Evolutionary conservation across 2,888 invertebrate genomes (phyloP).

Genomic region (Tinea semifulvella): DNA sequence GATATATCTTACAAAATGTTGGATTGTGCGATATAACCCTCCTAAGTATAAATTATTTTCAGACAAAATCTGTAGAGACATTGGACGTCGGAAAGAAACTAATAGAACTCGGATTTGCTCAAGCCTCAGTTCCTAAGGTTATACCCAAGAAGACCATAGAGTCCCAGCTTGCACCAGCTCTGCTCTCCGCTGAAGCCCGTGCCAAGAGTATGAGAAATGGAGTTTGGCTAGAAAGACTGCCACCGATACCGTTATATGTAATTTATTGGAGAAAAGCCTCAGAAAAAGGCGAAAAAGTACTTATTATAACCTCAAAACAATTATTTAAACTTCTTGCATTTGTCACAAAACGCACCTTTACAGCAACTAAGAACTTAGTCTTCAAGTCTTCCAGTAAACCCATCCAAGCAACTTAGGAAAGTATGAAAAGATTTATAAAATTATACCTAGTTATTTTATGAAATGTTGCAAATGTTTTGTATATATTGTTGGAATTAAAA

Average conservation of each 20-base stretch:
- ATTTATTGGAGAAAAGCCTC: slow-evolving; percentile 48
- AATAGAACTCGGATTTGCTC: slow-evolving; percentile 58
- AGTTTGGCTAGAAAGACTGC: slow-evolving; percentile 53
- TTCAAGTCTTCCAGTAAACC: slow-evolving; percentile 42
- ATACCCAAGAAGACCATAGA: slow-evolving; percentile 47
- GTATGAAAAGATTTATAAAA: not conserved
- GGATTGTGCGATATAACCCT: no score
- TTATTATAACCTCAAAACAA: slow-evolving; percentile 33
- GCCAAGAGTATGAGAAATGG: slow-evolving; percentile 50
- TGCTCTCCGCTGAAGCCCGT: slow-evolving; percentile 46
- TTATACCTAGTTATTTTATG: not conserved
- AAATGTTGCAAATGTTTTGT: not conserved
- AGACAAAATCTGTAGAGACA: slow-evolving; percentile 47
- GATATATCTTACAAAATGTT: no score
- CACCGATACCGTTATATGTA: slow-evolving; percentile 45
- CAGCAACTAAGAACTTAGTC: slow-evolving; percentile 38
- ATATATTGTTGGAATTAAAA: slow-evolving; percentile 1
- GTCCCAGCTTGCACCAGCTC: slow-evolving; percentile 41
- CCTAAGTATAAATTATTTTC: slow-evolving; percentile 27
- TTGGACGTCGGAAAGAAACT: slow-evolving; percentile 53
- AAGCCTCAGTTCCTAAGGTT: slow-evolving; percentile 37
- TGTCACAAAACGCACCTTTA: slow-evolving; percentile 35
- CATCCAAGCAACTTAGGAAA: slow-evolving; percentile 33
- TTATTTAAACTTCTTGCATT: slow-evolving; percentile 30
- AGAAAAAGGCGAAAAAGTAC: slow-evolving; percentile 28